These are phyloP conservation scores for Clitarchus hookeri DNA, from an alignment of 2,888 invertebrate genomes.

Conservation along the genomic window DNA sequence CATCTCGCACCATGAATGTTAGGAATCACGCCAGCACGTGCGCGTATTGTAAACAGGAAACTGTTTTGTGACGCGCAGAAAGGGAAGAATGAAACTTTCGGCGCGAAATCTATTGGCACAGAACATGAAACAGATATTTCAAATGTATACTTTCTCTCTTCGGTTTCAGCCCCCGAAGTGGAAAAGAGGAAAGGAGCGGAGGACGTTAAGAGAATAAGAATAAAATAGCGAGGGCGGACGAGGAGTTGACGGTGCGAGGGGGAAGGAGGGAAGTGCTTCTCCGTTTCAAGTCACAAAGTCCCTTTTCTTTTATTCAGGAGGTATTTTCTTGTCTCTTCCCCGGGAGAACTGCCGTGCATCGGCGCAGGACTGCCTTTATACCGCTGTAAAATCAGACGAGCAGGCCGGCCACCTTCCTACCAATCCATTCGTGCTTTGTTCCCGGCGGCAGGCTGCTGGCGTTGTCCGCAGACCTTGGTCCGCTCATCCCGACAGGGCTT, in stretches of 20 bases:
- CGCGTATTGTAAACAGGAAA: background rate
- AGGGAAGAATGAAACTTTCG: background rate
- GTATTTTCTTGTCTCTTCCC: background rate
- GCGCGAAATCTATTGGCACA: background rate
- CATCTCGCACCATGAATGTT: too few relatives aligned
- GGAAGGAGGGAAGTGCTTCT: background rate
- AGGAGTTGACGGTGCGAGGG: background rate
- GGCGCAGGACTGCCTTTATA: background rate
- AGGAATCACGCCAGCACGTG: background rate
- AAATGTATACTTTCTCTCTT: background rate
- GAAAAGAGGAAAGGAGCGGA: background rate
- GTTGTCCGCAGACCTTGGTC: too few relatives aligned
- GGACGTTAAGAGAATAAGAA: background rate
- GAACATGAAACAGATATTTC: slow-evolving; percentile 14
- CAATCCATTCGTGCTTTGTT: background rate
- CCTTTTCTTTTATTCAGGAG: slow-evolving; percentile 14
- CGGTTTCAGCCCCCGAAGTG: background rate
- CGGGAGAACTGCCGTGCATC: background rate
- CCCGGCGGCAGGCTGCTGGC: background rate
- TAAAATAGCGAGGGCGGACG: background rate
- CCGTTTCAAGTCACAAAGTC: slow-evolving; percentile 1
- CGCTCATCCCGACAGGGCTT: too few relatives aligned
- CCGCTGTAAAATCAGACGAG: slow-evolving; percentile 14
- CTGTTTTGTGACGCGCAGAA: background rate
- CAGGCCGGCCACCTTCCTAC: background rate